Evolutionary conservation across 92 coral and sea anemone species (phyloP).

Genomic region (Umimayanthus chanpuru): DNA sequence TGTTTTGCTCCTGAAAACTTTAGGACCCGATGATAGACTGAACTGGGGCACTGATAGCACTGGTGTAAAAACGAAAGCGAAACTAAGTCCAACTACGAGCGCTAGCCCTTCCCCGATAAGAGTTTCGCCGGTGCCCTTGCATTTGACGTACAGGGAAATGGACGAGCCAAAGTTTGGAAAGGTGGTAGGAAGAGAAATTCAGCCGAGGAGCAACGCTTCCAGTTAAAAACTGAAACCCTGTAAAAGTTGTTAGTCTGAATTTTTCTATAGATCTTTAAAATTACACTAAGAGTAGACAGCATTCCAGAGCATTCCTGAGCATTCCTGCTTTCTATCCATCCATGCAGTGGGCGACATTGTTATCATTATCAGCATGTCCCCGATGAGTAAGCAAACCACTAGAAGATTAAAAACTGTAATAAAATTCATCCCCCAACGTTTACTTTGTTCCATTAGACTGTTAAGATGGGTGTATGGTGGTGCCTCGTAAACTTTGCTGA

Average conservation of each 20-base stretch:
- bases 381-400: no score
- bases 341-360: no score
- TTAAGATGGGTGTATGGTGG: no score
- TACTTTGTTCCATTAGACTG: no score
- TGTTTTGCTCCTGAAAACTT: slow-evolving; percentile 60
- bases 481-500: no score
- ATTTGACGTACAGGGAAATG: slow-evolving; percentile 56
- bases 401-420: no score
- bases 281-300: no score
- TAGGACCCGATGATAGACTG: slow-evolving; percentile 79
- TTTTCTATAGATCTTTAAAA: background rate
- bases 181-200: slow-evolving; percentile 77
- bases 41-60: slow-evolving; percentile 28
- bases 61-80: slow-evolving; percentile 56
- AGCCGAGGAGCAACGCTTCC: slow-evolving; percentile 59
- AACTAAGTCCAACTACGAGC: slow-evolving; percentile 71
- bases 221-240: background rate
- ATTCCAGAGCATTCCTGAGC: no score
- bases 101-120: slow-evolving; percentile 68
- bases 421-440: no score
- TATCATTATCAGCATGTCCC: no score
- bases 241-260: no score
- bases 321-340: no score
- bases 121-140: slow-evolving; percentile 73
- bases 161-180: slow-evolving; percentile 70